Evolutionary conservation across 2,888 invertebrate genomes (phyloP).

Genomic region (Slavum lentiscoides): DNA sequence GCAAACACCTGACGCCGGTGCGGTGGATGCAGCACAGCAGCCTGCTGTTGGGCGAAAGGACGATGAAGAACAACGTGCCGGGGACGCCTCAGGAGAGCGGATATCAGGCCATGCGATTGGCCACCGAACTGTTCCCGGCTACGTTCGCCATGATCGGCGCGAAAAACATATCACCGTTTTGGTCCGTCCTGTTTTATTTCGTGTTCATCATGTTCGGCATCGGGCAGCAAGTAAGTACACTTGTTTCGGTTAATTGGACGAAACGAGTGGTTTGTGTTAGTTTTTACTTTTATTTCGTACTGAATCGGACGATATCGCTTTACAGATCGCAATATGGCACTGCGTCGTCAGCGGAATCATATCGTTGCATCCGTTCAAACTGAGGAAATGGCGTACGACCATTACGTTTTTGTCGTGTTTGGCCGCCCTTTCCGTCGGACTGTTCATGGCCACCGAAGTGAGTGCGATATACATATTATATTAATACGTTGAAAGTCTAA

Average conservation of each 20-base stretch:
- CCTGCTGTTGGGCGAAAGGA: conserved; percentile 72
- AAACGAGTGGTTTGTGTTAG: too few relatives aligned
- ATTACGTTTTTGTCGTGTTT: conserved; percentile 83
- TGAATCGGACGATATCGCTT: not conserved
- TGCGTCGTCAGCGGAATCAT: conserved; percentile 84
- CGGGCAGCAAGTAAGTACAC: conserved; percentile 70
- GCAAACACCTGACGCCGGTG: conserved; percentile 67
- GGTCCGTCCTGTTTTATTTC: conserved; percentile 85
- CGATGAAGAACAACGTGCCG: conserved; percentile 63
- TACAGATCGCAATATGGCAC: conserved; percentile 82
- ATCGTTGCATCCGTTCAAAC: conserved; percentile 72
- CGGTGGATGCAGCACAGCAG: conserved; percentile 74
- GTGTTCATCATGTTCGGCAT: conserved; percentile 83
- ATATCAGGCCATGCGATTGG: conserved; percentile 80
- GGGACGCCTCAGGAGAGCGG: conserved; percentile 57
- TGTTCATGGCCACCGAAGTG: conserved; percentile 85
- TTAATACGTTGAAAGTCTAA: too few relatives aligned
- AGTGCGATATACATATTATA: conserved; percentile 57
- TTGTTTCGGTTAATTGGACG: not conserved
- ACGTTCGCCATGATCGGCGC: conserved; percentile 77
- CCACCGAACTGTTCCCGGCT: conserved; percentile 89
- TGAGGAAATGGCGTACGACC: conserved; percentile 79
- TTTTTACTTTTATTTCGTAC: too few relatives aligned
- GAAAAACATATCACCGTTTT: conserved; percentile 79
- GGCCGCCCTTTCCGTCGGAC: conserved; percentile 78